Base-by-base conservation (phyloP, 2,888 invertebrate genomes). In the Ephialtes manifestator region DNA sequence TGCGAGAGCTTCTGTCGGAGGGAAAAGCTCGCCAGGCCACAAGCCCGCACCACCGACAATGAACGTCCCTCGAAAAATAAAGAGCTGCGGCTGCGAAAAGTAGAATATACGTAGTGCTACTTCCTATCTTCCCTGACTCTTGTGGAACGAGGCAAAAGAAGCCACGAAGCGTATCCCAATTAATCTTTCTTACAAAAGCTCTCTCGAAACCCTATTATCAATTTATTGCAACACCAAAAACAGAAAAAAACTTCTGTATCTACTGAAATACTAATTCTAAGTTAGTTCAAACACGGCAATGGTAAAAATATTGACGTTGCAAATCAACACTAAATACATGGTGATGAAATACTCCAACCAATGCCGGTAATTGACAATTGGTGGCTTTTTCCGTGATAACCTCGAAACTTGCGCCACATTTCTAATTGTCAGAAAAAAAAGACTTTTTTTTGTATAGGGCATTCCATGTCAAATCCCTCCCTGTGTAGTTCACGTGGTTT, bases 21-120 rank as follows among this genome's bases (percentile, higher is more conserved):
- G 53, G 55, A 39, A 48, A 70, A 76, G 53, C 20, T 39, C 18
- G 51, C 31, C 35, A 13, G 46, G 68, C 81, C 70, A 2, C 28
- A 39, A 65, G 20, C 55, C 48, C 31, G 35, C 39, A 15, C 48
- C 63, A 20, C 65, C 10, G 43, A 53, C 71, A 68, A 67, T 65
- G 65, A 75, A 81, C 68, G 68, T 48, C 35, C 48, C 43, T 63
- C 51, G 43, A 63, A 82, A 82, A 76, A 65, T 70, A 63, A 81
- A 75, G 51, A 68, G 68, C 51, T 71, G 70, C 35, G 48, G 70
- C 43, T 65, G n/a, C 39, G 20, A 35, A 76, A 51, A 65, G 75
- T 51, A 53, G 75, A 76, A 76, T 76, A 35, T 65, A 76, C 75
- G 75, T 20, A 51, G 65, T 75, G 46, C 13, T 20, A 31, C 60